Percentiles rank a stretch among this genome's conserved stretches.
Conservation (phyloP, 2,888 invertebrate genomes). For the Steromphala cineraria region DNA sequence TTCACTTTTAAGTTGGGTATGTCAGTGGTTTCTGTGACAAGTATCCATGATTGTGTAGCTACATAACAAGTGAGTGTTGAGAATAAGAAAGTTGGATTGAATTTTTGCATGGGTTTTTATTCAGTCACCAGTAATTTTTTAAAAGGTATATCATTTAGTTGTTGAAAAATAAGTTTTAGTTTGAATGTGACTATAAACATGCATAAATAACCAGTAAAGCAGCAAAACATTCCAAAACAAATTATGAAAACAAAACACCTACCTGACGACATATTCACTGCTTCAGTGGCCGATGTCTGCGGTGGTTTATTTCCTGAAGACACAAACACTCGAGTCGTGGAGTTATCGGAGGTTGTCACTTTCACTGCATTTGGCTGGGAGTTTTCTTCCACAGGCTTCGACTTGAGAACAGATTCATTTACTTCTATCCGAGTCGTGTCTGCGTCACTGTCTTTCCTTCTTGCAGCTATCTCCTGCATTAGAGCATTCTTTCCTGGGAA, state of each 20-base stretch:
- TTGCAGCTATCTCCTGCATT: conserved; percentile 3
- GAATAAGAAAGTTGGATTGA: too few species aligned
- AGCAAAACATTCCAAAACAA: background rate
- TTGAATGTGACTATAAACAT: too few species aligned
- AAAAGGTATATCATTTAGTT: too few species aligned
- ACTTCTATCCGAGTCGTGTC: background rate
- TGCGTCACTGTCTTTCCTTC: background rate
- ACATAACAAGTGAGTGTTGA: too few species aligned
- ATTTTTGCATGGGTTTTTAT: too few species aligned
- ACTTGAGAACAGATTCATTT: background rate
- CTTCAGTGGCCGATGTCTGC: background rate
- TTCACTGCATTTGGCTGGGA: background rate
- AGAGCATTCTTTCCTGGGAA: conserved; percentile 1
- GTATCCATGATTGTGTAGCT: too few species aligned
- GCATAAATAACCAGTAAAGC: too few species aligned
- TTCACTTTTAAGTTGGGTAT: too few species aligned
- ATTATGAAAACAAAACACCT: background rate
- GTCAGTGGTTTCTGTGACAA: too few species aligned
- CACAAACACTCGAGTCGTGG: background rate
- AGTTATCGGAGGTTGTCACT: background rate
- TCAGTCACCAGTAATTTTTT: too few species aligned
- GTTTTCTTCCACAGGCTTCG: background rate
- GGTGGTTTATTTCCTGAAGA: background rate
- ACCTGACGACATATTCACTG: background rate
- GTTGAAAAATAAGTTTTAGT: too few species aligned